Evolutionary conservation across 2,888 invertebrate species (phyloP).

Genomic region (Nymphalis c-album): DNA sequence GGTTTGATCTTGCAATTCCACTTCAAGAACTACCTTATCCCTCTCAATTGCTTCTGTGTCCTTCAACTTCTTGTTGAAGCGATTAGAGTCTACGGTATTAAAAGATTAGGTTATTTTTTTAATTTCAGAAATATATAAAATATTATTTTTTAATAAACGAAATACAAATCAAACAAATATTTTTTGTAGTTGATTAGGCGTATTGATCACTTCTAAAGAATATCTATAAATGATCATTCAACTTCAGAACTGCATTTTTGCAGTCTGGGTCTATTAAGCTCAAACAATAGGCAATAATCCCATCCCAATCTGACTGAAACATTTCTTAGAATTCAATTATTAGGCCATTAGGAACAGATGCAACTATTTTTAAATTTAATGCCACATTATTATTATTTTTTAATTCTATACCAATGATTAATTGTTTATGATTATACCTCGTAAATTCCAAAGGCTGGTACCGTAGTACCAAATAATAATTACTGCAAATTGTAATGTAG

Average conservation of each 20-base stretch:
- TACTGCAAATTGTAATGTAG: too few relatives aligned
- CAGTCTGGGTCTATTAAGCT: constrained; percentile 47
- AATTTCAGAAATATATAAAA: too few relatives aligned
- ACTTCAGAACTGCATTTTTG: background rate
- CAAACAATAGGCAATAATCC: constrained; percentile 46
- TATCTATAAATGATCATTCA: background rate
- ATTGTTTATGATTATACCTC: too few relatives aligned
- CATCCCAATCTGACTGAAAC: constrained; percentile 11
- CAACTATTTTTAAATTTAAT: background rate
- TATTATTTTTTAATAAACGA: background rate
- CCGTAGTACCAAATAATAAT: too few relatives aligned
- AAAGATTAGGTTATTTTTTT: too few relatives aligned
- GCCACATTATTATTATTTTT: too few relatives aligned
- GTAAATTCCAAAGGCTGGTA: too few relatives aligned
- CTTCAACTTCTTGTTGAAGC: constrained; percentile 98
- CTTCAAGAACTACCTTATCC: constrained; percentile 94
- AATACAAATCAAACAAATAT: background rate
- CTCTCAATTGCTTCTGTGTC: constrained; percentile 96
- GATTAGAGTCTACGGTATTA: constrained; percentile 88
- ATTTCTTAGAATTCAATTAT: constrained; percentile 9
- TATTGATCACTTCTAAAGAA: background rate
- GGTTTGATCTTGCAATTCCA: constrained; percentile 97
- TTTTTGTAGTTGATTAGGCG: background rate
- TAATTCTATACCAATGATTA: too few relatives aligned
- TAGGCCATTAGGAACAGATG: background rate